Conservation (phyloP, 2,797 vertebrate species). For the Diplodus puntazzo region DNA sequence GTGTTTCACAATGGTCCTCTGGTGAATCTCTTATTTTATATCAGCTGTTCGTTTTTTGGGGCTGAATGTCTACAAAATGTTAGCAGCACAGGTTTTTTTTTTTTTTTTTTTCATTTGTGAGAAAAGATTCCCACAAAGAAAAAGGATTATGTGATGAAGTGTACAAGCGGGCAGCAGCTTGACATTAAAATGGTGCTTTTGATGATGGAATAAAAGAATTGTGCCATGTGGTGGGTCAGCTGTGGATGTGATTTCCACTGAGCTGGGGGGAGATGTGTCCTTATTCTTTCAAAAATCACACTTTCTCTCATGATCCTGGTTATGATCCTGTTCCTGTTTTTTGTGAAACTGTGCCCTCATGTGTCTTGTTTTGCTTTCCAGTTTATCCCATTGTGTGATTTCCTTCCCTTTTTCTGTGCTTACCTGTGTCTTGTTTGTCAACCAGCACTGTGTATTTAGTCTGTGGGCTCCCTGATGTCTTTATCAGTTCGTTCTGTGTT, state of each 20-base stretch:
- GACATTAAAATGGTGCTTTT: not conserved
- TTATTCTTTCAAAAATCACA: not conserved
- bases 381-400: too few relatives aligned
- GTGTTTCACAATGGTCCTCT: slow-evolving; percentile 6
- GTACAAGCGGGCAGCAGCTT: not conserved
- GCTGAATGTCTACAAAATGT: not conserved
- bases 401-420: too few relatives aligned
- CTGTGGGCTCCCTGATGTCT: too few relatives aligned
- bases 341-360: too few relatives aligned
- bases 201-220: not conserved
- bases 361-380: too few relatives aligned
- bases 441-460: too few relatives aligned
- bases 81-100: too few relatives aligned
- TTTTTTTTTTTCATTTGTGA: not conserved
- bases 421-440: too few relatives aligned
- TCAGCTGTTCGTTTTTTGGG: not conserved
- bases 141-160: not conserved
- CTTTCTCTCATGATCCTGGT: too few relatives aligned
- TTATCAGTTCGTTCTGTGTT: too few relatives aligned
- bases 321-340: too few relatives aligned
- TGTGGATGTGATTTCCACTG: not conserved
- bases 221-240: not conserved
- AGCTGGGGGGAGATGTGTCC: not conserved
- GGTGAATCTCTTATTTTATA: not conserved
- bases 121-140: not conserved